Percentiles rank a stretch among this genome's conserved stretches.
Conservation (phyloP, 2,113 vertebrate genomes). For the Calidris pugnax region DNA sequence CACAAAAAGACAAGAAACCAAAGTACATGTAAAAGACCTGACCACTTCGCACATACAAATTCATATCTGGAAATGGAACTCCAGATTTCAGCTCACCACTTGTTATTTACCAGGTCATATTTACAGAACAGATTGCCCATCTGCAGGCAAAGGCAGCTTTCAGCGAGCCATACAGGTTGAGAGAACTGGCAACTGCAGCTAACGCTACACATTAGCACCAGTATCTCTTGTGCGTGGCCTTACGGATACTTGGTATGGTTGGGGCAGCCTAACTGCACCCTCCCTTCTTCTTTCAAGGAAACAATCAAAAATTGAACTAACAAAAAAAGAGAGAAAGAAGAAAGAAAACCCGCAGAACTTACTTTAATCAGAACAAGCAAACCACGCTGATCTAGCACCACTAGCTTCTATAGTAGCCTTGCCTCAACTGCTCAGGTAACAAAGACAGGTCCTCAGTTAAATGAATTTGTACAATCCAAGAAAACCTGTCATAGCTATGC, state of each 20-base stretch:
- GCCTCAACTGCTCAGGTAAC: not conserved
- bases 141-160: not conserved
- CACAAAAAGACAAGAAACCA: not conserved
- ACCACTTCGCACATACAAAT: rapidly evolving
- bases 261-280: not conserved
- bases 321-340: no score
- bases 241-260: rapidly evolving
- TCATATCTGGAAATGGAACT: not conserved
- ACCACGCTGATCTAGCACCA: not conserved
- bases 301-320: not conserved
- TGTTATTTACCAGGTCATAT: not conserved
- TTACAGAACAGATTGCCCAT: not conserved
- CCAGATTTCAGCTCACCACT: not conserved
- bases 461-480: not conserved
- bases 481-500: not conserved
- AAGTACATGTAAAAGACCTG: not conserved
- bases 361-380: not conserved
- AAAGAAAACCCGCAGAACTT: not conserved
- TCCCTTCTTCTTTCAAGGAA: not conserved
- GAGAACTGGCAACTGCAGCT: not conserved
- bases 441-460: not conserved
- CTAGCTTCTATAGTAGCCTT: not conserved
- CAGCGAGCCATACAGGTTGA: not conserved
- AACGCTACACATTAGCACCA: not conserved
- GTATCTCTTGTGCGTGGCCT: not conserved